A percentile compares a stretch with the other conserved stretches of the same genome.
These are phyloP conservation scores for Aleiodes sp. DNA, from an alignment of 1,140 invertebrate genomes.

Conservation along the genomic window DNA sequence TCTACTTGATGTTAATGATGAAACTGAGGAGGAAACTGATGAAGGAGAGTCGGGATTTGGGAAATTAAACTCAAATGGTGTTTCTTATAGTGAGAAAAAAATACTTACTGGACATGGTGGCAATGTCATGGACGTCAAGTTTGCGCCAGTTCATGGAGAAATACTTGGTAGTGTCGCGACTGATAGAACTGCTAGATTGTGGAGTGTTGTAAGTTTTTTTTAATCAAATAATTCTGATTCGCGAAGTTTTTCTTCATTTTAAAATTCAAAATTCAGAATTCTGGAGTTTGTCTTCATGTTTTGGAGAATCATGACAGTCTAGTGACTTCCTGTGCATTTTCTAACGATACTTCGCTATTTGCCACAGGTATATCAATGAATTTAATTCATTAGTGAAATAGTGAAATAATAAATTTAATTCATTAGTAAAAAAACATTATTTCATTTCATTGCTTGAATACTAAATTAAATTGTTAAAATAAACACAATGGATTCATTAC, in stretches of 20 bases:
- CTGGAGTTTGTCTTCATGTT: constrained; percentile 68
- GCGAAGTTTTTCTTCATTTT: constrained; percentile 18
- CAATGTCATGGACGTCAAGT: constrained; percentile 70
- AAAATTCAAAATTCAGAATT: constrained; percentile 56
- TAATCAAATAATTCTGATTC: neutral
- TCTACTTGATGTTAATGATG: constrained; percentile 11
- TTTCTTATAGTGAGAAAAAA: constrained; percentile 43
- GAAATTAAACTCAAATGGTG: neutral
- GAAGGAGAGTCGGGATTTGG: neutral
- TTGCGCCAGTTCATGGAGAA: constrained; percentile 66
- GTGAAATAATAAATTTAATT: neutral
- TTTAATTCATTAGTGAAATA: neutral
- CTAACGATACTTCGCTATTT: constrained; percentile 63
- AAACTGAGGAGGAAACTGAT: constrained; percentile 20
- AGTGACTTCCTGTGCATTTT: constrained; percentile 69
- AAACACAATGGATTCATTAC: too few species aligned
- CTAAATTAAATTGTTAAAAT: constrained; percentile 35
- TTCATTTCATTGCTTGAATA: too few species aligned
- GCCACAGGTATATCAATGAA: constrained; percentile 61
- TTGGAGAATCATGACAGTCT: constrained; percentile 69
- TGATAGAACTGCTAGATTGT: constrained; percentile 72
- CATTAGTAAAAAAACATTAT: neutral
- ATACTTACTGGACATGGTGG: constrained; percentile 67
- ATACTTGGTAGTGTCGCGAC: constrained; percentile 71
- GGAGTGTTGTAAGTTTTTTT: constrained; percentile 69